Base-by-base conservation (phyloP, 2,888 invertebrate species). In the Clunio marinus region DNA sequence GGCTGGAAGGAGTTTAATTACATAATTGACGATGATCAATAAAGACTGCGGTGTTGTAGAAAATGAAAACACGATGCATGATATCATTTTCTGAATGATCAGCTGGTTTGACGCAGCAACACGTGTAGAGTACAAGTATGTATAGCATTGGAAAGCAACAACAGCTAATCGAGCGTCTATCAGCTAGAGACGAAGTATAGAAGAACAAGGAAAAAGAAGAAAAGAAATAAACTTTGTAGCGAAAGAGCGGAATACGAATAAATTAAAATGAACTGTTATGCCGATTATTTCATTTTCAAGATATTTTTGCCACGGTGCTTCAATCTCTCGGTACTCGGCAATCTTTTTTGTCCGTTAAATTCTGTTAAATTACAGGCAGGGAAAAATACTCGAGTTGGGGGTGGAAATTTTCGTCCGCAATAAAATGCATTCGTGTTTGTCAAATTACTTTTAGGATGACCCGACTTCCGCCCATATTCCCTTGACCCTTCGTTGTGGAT, bases 221-320 rank as follows among this genome's bases (percentile, higher is more conserved):
- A 8, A 32, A 32, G 32, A 32, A 32, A 32, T 32, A 32, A 32
- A n/a, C n/a, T n/a, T n/a, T n/a, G n/a, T n/a, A 51, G 51, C 13
- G 13, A 51, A 17, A 8, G 51, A 4, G 17, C 7, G 24, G 17
- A 20, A 51, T 22, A 51, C 17, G 51, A 51, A 51, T 51, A 51
- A 51, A 51, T 51, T 51, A 51, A 51, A 51, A 20, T 41, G 13
- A 20, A 51, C 51, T 20, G 51, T 51, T 51, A 51, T 51, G 20
- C 17, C 17, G 45, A 45, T 45, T 45, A 45, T 51, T 51, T 51
- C 51, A 20, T 51, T 45, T n/a, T 13, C 13, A 4, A 15, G 4
- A 7, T n/a, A 45, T 45, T 45, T 15, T n/a, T 45, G 32, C 32
- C 32, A 32, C 4, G 32, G 5, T 32, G 32, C 5, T 32, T 32